Percentiles rank a stretch among this genome's conserved stretches.
These are phyloP conservation scores for Diabrotica virgifera DNA, from an alignment of 1,140 invertebrate genomes.

Conservation along the genomic window DNA sequence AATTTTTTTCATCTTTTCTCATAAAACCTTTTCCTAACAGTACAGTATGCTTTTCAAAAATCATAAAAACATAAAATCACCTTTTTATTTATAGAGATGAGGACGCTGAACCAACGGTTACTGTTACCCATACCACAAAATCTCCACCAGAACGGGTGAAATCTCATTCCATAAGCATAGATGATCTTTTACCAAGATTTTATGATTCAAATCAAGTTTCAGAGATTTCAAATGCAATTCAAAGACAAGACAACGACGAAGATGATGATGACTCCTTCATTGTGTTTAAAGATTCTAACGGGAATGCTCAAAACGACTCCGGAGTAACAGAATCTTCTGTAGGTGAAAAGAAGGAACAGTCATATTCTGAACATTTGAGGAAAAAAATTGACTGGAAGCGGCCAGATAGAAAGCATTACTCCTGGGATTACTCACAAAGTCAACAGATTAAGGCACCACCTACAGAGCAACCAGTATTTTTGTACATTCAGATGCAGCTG, in stretches of 20 bases:
- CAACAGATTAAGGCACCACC: slow-evolving; percentile 18
- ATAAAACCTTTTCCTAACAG: too few species aligned
- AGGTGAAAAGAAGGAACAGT: slow-evolving; percentile 16
- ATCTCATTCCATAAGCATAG: slow-evolving; percentile 28
- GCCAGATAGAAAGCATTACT: slow-evolving; percentile 34
- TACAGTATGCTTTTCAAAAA: too few species aligned
- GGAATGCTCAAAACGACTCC: slow-evolving; percentile 5
- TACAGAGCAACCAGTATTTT: slow-evolving; percentile 60
- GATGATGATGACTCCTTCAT: slow-evolving; percentile 56
- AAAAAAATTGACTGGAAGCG: slow-evolving; percentile 39
- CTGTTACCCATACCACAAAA: too few species aligned
- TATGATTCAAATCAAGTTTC: too few species aligned
- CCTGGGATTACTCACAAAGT: slow-evolving; percentile 27
- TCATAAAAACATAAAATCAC: too few species aligned
- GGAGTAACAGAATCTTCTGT: neutral
- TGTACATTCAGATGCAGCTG: slow-evolving; percentile 98
- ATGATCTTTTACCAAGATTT: slow-evolving; percentile 12
- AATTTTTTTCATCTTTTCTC: too few species aligned
- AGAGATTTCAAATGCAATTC: neutral
- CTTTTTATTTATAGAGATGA: too few species aligned
- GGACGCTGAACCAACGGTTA: too few species aligned
- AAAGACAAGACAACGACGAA: slow-evolving; percentile 8
- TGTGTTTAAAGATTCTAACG: slow-evolving; percentile 53
- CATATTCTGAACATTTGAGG: slow-evolving; percentile 23
- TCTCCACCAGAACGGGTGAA: slow-evolving; percentile 17